These are phyloP conservation scores for Onchidella celtica DNA, from an alignment of 2,888 invertebrate species.

Conservation along the genomic window DNA sequence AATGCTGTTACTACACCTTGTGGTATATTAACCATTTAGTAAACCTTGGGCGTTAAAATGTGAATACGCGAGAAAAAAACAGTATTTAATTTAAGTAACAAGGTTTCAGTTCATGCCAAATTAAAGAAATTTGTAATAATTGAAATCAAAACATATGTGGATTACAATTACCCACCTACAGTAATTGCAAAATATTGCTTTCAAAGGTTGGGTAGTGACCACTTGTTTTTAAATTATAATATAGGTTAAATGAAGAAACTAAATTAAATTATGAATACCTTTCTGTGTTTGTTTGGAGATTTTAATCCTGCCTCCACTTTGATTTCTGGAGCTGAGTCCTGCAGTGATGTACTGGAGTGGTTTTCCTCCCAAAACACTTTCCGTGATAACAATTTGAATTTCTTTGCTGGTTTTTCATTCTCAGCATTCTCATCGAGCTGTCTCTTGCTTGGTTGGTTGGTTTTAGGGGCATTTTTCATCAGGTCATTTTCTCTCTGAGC, in stretches of 20 bases:
- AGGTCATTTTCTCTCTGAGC: constrained; percentile 34
- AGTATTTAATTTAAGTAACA: too few species aligned
- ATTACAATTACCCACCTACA: too few species aligned
- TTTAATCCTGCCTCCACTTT: constrained; percentile 16
- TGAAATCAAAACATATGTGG: too few species aligned
- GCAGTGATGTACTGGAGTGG: constrained; percentile 42
- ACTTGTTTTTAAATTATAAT: too few species aligned
- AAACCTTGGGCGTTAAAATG: too few species aligned
- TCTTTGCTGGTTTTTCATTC: constrained; percentile 28
- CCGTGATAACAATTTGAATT: constrained; percentile 37
- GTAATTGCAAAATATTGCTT: too few species aligned
- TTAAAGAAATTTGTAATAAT: too few species aligned
- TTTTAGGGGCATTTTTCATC: not conserved
- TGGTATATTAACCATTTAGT: too few species aligned
- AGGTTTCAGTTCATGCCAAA: too few species aligned
- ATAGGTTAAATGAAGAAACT: not conserved
- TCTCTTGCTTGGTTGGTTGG: constrained; percentile 8
- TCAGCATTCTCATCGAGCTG: not conserved
- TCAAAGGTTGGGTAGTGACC: too few species aligned
- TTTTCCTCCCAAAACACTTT: constrained; percentile 36
- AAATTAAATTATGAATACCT: constrained; percentile 16
- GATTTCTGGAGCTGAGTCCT: constrained; percentile 41
- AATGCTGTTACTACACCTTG: too few species aligned
- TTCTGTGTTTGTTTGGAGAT: constrained; percentile 40
- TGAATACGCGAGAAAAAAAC: too few species aligned